A percentile compares a stretch with the other conserved stretches of the same genome.
phyloP scores from a whole-genome alignment of 2,113 vertebrate genomes.

The Tyrannus savana region DNA sequence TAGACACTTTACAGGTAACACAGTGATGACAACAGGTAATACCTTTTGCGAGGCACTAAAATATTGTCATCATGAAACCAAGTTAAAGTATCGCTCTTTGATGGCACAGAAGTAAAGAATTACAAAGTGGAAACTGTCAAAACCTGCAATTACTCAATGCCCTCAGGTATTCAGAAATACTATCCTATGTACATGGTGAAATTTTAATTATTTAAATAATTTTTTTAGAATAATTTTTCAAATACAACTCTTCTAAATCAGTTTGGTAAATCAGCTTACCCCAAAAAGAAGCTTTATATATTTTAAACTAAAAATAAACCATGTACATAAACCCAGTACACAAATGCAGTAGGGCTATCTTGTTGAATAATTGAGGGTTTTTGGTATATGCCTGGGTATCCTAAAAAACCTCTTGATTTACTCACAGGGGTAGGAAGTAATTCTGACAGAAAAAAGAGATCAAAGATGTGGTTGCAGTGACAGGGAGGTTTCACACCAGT shows the following conservation, averaged over 20 bases:
- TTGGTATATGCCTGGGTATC: neutral
- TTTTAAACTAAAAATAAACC: neutral
- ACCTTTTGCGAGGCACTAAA: neutral
- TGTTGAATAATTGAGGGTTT: neutral
- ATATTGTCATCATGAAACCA: neutral
- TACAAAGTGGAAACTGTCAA: neutral
- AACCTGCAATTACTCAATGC: neutral
- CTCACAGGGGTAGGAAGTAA: neutral
- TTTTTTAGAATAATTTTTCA: neutral
- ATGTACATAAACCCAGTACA: neutral
- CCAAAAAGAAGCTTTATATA: neutral
- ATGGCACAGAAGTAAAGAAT: neutral
- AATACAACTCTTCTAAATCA: neutral
- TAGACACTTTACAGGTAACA: neutral
- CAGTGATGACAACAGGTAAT: neutral
- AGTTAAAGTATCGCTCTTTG: neutral
- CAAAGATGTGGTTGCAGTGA: neutral
- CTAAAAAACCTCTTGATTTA: neutral
- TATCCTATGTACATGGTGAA: neutral
- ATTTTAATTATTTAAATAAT: neutral
- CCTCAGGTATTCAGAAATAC: neutral
- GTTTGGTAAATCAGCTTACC: neutral
- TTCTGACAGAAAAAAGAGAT: conserved; percentile 9
- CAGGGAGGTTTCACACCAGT: neutral
- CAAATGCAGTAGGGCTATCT: neutral